Evolutionary conservation across 1,140 invertebrate species (phyloP).

Genomic region (Drosophila setifemur): DNA sequence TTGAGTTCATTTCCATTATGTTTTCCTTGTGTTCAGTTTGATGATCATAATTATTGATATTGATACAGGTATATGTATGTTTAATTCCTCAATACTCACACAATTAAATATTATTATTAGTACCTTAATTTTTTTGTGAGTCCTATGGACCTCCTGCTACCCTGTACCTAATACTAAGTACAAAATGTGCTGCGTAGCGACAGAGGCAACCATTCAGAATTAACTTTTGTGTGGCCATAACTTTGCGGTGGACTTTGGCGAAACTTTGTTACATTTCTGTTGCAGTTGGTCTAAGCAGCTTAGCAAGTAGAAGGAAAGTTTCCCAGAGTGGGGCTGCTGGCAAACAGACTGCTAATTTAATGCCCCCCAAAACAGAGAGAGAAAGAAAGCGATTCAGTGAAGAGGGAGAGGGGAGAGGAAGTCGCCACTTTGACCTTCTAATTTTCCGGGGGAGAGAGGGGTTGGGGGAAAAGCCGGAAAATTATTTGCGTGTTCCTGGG

Average conservation of each 20-base stretch:
- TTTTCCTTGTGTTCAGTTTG: too few relatives aligned
- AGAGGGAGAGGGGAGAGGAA: background rate
- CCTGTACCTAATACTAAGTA: background rate
- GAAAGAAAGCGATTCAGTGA: too few relatives aligned
- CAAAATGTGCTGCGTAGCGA: slow-evolving; percentile 46
- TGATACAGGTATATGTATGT: too few relatives aligned
- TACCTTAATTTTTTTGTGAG: background rate
- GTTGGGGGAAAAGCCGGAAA: slow-evolving; percentile 23
- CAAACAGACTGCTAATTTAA: slow-evolving; percentile 49
- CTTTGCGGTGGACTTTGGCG: slow-evolving; percentile 52
- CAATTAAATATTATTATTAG: too few relatives aligned
- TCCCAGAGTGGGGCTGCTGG: background rate
- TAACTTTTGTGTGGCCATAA: slow-evolving; percentile 62
- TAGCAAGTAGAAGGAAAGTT: slow-evolving; percentile 34
- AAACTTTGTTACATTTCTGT: slow-evolving; percentile 62
- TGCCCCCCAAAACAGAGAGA: slow-evolving; percentile 1
- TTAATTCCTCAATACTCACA: too few relatives aligned
- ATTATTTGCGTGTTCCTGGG: slow-evolving; percentile 46
- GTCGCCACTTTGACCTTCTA: slow-evolving; percentile 40
- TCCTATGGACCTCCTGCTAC: background rate
- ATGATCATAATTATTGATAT: too few relatives aligned
- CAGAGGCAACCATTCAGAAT: slow-evolving; percentile 37
- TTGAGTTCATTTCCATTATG: background rate
- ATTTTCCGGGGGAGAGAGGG: too few relatives aligned
- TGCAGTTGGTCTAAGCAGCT: slow-evolving; percentile 53